A percentile compares a stretch with the other conserved stretches of the same genome.
Conservation (phyloP, 2,797 vertebrate genomes). For the Protosalanx chinensis region DNA sequence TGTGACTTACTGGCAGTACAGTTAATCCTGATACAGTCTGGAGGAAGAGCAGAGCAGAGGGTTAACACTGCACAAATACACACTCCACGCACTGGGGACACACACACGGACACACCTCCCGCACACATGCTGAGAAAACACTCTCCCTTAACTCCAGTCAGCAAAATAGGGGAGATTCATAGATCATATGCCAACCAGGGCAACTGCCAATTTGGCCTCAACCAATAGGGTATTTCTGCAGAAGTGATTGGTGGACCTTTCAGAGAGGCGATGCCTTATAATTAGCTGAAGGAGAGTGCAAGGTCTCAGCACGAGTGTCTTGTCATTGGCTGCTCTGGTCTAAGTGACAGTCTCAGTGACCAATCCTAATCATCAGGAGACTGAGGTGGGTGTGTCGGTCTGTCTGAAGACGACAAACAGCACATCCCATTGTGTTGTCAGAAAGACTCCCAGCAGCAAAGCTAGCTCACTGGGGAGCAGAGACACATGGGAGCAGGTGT, state of each 20-base stretch:
- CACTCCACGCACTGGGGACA: conserved; percentile 92
- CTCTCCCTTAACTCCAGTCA: conserved; percentile 25
- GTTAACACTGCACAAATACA: conserved; percentile 98
- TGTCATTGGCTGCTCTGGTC: conserved; percentile 57
- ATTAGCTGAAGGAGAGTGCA: conserved; percentile 32
- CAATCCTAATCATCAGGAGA: conserved; percentile 48
- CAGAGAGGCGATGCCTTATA: background rate
- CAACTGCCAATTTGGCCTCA: background rate
- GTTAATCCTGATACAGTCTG: conserved; percentile 99
- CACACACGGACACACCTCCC: conserved; percentile 81
- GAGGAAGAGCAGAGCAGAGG: conserved; percentile 99
- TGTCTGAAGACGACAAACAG: conserved; percentile 52
- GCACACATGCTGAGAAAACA: conserved; percentile 50
- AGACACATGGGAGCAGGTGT: conserved; percentile 77
- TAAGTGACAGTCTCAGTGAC: conserved; percentile 59
- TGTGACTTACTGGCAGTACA: conserved; percentile 99
- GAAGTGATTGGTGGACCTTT: background rate
- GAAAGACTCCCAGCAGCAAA: conserved; percentile 63
- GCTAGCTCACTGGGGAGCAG: conserved; percentile 79
- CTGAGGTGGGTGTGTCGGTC: conserved; percentile 56
- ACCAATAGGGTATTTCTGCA: conserved; percentile 3
- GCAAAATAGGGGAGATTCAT: conserved; percentile 19
- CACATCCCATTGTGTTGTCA: conserved; percentile 55
- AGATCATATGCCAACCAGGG: background rate
- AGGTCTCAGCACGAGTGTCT: conserved; percentile 44